These are phyloP conservation scores for Sorex araneus DNA, from an alignment of 2,113 vertebrate genomes.

Conservation along the genomic window DNA sequence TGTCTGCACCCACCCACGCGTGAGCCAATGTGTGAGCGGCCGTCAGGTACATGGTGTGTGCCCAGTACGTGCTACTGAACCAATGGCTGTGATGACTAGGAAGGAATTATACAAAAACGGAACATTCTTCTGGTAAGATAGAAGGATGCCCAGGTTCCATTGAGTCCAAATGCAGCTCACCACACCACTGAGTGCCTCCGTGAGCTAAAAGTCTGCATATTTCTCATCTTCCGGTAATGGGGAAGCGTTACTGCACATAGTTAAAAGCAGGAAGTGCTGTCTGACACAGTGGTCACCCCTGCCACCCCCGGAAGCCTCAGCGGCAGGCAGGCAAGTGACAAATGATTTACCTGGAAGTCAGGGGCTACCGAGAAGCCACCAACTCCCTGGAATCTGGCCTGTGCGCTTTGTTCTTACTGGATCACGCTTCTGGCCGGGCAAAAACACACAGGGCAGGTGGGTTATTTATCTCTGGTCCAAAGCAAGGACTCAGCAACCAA, in stretches of 20 bases:
- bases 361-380: neutral
- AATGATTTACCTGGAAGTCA: neutral
- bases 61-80: neutral
- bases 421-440: too few relatives aligned
- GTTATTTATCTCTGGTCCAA: neutral
- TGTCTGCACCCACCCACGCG: neutral
- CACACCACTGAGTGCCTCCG: neutral
- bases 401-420: neutral
- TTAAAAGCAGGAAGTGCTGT: neutral
- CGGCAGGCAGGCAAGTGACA: neutral
- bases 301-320: neutral
- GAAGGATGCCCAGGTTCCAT: constrained; percentile 21
- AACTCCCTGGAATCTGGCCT: neutral
- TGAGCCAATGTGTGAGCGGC: fast-evolving
- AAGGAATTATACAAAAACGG: neutral
- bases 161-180: neutral
- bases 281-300: neutral
- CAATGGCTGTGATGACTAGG: neutral
- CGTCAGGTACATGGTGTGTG: neutral
- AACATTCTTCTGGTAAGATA: neutral
- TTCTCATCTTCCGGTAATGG: neutral
- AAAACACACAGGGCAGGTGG: neutral
- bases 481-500: neutral
- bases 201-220: neutral
- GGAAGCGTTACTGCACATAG: neutral